Base-by-base conservation (phyloP, 2,888 invertebrate species). In the Pogonocherus hispidulus region DNA sequence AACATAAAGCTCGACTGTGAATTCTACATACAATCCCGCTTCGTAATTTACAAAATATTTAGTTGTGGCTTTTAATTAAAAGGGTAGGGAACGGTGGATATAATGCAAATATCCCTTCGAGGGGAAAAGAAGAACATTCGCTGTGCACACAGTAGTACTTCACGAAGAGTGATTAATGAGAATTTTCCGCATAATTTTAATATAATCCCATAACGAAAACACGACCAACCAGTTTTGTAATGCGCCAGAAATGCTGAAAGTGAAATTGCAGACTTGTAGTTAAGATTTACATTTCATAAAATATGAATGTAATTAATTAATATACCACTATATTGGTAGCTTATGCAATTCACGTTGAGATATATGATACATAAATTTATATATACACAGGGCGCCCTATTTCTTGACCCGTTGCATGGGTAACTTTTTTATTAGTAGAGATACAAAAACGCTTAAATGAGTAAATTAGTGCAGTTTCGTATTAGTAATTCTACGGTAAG, bases 161-260 rank as follows among this genome's bases (percentile, higher is more conserved):
- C 32, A 32, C 32, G 52, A 32, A 32, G 52, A 14, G 32, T 52
- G 52, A 52, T 52, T 52, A 52, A 52, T 52, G 52, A 52, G 11
- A 52, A 51, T 52, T 52, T 52, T 27, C 18, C 52, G 32, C 51
- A 27, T 41, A 41, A 41, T 41, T 41, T 41, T 41, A 41, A 41
- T 41, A 41, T 41, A 41, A 41, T 41, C 16, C 41, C 16, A 14
- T 41, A 27, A 41, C 41, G 14, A 41, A 41, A 41, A 41, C 41
- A 41, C 2, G 41, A 6, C 41, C 41, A n/a, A n/a, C 16, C n/a
- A 14, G 16, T 11, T 37, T 1, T 8, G 37, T 11, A 11, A 37
- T 11, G 37, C 41, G 16, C 3, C 14, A 41, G 14, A 3, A 41
- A 1, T 2, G 41, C 14, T 41, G 41, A 41, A 41, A 41, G 41